phyloP scores from a whole-genome alignment of 1,140 invertebrate species.

The Drosophila athabasca region DNA sequence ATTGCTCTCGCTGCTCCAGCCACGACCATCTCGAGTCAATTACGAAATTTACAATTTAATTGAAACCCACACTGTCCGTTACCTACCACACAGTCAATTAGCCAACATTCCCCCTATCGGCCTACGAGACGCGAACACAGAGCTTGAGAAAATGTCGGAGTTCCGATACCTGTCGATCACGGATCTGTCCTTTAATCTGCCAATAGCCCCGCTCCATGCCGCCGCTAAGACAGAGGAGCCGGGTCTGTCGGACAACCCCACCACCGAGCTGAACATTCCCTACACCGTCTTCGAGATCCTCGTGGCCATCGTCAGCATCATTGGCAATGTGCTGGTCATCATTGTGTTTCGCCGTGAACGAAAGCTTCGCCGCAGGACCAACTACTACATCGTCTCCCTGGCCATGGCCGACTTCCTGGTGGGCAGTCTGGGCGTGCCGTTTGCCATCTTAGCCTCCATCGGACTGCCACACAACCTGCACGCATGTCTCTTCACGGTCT shows the following conservation, averaged over 20 bases:
- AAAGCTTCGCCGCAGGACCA: conserved; percentile 91
- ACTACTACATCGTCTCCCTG: conserved; percentile 95
- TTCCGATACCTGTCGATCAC: conserved; percentile 71
- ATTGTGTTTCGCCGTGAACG: conserved; percentile 91
- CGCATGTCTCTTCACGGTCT: conserved; percentile 94
- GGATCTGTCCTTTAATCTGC: conserved; percentile 70
- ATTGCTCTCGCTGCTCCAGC: conserved; percentile 48
- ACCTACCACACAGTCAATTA: not conserved
- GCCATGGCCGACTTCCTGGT: conserved; percentile 93
- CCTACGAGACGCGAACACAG: conserved; percentile 29
- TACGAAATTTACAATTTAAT: conserved; percentile 64
- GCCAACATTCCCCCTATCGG: not conserved
- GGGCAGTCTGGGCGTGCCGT: conserved; percentile 91
- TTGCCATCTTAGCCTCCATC: conserved; percentile 90
- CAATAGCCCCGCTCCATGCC: conserved; percentile 53
- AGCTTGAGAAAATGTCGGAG: conserved; percentile 65
- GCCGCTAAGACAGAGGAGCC: conserved; percentile 25
- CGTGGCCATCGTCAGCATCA: conserved; percentile 91
- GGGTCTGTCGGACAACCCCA: conserved; percentile 47
- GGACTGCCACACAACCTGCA: conserved; percentile 91
- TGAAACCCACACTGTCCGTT: conserved; percentile 34
- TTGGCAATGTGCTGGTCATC: conserved; percentile 94
- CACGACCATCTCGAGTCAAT: conserved; percentile 58
- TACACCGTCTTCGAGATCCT: conserved; percentile 88
- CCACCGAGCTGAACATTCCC: conserved; percentile 72